Percentiles rank a stretch among this genome's conserved stretches.
phyloP scores from a whole-genome alignment of 2,888 invertebrate genomes.

The Enchytraeus crypticus region DNA sequence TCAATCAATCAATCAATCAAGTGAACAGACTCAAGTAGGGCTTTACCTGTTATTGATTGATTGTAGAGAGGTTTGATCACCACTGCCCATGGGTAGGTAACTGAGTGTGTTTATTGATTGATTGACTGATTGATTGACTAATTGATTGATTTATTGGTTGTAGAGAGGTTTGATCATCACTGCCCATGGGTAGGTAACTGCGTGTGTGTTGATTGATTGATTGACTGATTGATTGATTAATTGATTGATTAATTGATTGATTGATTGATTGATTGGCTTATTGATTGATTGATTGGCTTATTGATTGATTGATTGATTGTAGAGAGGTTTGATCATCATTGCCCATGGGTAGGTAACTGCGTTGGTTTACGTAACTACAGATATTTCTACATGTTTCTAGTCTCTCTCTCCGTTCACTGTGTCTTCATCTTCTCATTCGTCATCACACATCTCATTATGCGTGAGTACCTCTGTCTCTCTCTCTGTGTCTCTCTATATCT shows the following conservation, averaged over 20 bases:
- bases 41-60: too few species aligned
- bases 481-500: too few species aligned
- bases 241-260: too few species aligned
- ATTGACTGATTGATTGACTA: too few species aligned
- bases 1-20: too few species aligned
- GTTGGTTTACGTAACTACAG: conserved; percentile 97
- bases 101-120: conserved; percentile 89
- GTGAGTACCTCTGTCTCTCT: conserved; percentile 57
- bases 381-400: conserved; percentile 97
- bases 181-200: conserved; percentile 99
- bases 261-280: too few species aligned
- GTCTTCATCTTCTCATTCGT: conserved; percentile 96
- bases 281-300: too few species aligned
- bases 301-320: too few species aligned
- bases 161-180: conserved; percentile 99
- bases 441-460: conserved; percentile 85
- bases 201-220: too few species aligned
- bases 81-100: conserved; percentile 97
- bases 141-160: too few species aligned
- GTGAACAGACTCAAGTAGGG: too few species aligned
- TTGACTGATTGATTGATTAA: too few species aligned
- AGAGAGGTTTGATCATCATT: conserved; percentile 62
- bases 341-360: conserved; percentile 89
- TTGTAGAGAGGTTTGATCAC: conserved; percentile 99
- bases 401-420: conserved; percentile 89